Conservation (phyloP, 1,140 invertebrate genomes). For the Plectus sambesii region DNA sequence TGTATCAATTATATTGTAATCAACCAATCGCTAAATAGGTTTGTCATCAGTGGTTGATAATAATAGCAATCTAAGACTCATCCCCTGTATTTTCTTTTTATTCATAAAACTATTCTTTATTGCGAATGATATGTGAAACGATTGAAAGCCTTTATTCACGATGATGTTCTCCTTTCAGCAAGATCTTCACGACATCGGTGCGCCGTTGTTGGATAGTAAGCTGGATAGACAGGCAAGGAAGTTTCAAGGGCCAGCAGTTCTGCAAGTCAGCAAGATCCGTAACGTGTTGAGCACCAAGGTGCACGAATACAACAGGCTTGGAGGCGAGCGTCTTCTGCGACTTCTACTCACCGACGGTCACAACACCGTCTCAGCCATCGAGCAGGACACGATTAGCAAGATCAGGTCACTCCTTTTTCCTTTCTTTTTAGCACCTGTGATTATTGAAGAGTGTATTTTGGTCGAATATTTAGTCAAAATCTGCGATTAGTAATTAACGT, state of each 20-base stretch:
- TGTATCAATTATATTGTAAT: too few relatives aligned
- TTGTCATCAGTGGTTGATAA: too few relatives aligned
- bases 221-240: slow-evolving; percentile 16
- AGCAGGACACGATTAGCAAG: slow-evolving; percentile 41
- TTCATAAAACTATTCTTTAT: too few relatives aligned
- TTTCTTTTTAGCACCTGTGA: too few relatives aligned
- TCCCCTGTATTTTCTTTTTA: slow-evolving; percentile 10
- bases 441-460: too few relatives aligned
- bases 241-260: slow-evolving; percentile 46
- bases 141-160: too few relatives aligned
- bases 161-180: too few relatives aligned
- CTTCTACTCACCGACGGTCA: slow-evolving; percentile 47
- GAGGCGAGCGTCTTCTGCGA: slow-evolving; percentile 43
- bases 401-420: slow-evolving; percentile 40
- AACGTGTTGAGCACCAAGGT: slow-evolving; percentile 47
- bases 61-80: too few relatives aligned
- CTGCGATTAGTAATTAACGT: too few relatives aligned
- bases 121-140: too few relatives aligned
- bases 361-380: slow-evolving; percentile 38
- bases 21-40: too few relatives aligned
- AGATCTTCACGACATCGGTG: slow-evolving; percentile 16
- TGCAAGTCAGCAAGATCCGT: slow-evolving; percentile 47
- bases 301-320: slow-evolving; percentile 45
- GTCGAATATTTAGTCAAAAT: too few relatives aligned
- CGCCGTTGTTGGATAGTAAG: slow-evolving; percentile 11